Conservation (phyloP, 2,113 vertebrate species). For the Zosterops pallidus region DNA sequence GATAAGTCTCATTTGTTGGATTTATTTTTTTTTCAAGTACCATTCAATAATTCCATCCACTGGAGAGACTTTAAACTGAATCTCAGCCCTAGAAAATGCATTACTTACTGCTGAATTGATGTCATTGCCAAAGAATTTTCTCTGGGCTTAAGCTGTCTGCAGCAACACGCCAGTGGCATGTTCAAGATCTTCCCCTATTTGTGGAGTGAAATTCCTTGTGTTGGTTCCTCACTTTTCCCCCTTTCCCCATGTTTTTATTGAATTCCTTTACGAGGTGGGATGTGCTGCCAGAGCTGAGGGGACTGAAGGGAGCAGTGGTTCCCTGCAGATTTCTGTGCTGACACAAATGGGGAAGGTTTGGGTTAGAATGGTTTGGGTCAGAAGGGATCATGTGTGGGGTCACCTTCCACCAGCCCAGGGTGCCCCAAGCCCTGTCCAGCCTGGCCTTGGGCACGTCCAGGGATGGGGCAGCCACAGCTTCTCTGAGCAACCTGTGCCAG, state of each 20-base stretch:
- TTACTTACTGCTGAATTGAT: constrained; percentile 55
- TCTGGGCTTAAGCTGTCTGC: constrained; percentile 53
- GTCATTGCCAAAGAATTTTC: constrained; percentile 70
- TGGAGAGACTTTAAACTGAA: constrained; percentile 41
- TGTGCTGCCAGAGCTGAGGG: neutral
- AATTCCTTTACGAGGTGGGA: neutral
- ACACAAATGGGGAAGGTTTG: neutral
- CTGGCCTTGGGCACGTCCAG: neutral
- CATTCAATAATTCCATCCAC: constrained; percentile 18
- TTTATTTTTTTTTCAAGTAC: neutral
- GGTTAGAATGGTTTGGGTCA: neutral
- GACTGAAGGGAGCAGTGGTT: neutral
- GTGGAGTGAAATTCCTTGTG: neutral
- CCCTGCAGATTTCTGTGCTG: neutral
- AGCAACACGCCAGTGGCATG: constrained; percentile 49
- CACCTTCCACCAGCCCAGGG: accelerated
- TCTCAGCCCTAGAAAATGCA: constrained; percentile 57
- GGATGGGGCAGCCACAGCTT: neutral
- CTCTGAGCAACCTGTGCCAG: neutral
- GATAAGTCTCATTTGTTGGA: neutral
- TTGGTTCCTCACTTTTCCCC: neutral
- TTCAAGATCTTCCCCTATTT: neutral
- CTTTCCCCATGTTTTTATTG: neutral
- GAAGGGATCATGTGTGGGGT: neutral
- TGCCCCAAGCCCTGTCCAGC: neutral